Base-by-base conservation (phyloP, 2,113 vertebrate genomes). In the Felis chaus region DNA sequence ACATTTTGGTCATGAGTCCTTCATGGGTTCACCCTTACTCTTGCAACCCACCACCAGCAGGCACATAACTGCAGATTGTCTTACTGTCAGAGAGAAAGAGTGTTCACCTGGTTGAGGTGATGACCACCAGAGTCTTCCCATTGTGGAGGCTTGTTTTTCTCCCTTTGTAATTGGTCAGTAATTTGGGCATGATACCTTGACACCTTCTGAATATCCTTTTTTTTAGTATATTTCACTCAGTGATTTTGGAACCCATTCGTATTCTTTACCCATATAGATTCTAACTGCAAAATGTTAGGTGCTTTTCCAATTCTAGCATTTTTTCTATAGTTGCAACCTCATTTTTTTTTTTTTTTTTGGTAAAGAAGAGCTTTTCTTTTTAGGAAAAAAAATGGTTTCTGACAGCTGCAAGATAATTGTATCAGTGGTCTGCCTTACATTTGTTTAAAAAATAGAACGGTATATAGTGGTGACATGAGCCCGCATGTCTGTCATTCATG, bases 231-330 rank as follows among this genome's bases (percentile, higher is more conserved):
- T 33, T 94, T 79, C 6, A 90, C 4, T 74, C 21, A 65, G 1
- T 41, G 15, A n/a, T 93, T 91, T 80, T 79, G 68, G 48, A 41
- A 27, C 80, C 25, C 7, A 39, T 78, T 94, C n/a, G 61, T 83
- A 73, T 8, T 48, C 31, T 73, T 19, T 93, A 18, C 19, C 21
- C 53, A 6, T 39, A 14, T 88, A 55, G 85, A 48, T 90, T 61
- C 36, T 45, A 87, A 85, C 19, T 71, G 7, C 5, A 80, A 41
- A 94, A 80, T 95, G 15, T 79, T 50, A 33, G 29, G 12, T 90
- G n/a, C 15, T 66, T 95, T 98, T 95, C 68, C 88, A 57, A 36
- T 96, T 97, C 36, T 95, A 36, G 66, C 19, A 81, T 83, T 90
- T 89, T 63, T 89, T 73, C 33, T 18, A 5, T 91, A 33, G 82